Conservation (phyloP, 2,888 invertebrate species). For the Sarcophaga variegata region DNA sequence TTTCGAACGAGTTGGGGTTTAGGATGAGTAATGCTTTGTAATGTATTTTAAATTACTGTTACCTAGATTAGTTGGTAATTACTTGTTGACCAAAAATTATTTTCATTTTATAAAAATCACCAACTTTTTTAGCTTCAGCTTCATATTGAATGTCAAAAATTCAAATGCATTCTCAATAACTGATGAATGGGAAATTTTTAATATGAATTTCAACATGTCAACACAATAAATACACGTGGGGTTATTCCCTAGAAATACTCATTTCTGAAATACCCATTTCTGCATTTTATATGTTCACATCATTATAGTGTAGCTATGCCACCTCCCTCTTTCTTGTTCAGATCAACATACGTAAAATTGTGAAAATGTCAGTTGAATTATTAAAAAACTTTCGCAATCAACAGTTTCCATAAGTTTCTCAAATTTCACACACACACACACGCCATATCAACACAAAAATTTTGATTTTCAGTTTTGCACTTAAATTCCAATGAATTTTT, state of each 20-base stretch:
- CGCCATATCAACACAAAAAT: not conserved
- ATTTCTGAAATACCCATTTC: not conserved
- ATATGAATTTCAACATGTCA: slow-evolving; percentile 34
- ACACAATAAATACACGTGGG: slow-evolving; percentile 4
- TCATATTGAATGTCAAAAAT: too few species aligned
- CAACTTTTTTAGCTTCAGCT: too few species aligned
- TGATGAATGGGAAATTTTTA: too few species aligned
- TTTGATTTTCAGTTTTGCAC: slow-evolving; percentile 10
- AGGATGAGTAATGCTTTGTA: not conserved
- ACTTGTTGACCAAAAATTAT: not conserved
- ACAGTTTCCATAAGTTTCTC: slow-evolving; percentile 51
- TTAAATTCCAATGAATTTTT: too few species aligned
- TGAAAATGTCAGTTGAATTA: slow-evolving; percentile 64
- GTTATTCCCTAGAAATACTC: not conserved
- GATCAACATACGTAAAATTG: not conserved
- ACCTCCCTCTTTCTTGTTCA: too few species aligned
- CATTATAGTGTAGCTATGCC: too few species aligned
- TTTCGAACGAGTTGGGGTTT: not conserved
- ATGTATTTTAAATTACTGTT: too few species aligned
- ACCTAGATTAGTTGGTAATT: not conserved
- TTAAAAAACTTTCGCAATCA: slow-evolving; percentile 63
- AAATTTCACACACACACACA: slow-evolving; percentile 2
- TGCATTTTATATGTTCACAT: too few species aligned
- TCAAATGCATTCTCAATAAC: too few species aligned
- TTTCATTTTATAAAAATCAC: not conserved